Base-by-base conservation (phyloP, 2,797 vertebrate species). In the Ispidina lecontei region DNA sequence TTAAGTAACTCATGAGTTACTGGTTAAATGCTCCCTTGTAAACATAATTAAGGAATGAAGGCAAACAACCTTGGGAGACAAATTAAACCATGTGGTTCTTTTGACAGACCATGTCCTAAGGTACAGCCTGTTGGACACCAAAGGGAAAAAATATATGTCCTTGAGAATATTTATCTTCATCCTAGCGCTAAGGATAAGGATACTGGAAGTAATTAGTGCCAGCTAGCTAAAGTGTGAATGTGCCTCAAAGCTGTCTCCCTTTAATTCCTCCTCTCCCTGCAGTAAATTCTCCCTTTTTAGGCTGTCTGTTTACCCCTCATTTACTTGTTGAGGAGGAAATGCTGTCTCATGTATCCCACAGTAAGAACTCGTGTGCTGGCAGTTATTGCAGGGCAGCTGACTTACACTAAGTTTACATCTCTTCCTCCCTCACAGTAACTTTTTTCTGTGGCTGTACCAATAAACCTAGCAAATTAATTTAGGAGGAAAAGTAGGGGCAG, bases 121-220 rank as follows among this genome's bases (percentile, higher is more conserved):
- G 70, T 62, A 52, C 46, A 69, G 31, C 25, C 41, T 71, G 56
- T 82, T 64, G 44, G 81, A 76, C 37, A 62, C 43, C 71, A 86
- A 82, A 79, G 49, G 21, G 29, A 75, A n/a, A 84, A 87, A 58
- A 87, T 76, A 56, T 15, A 59, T 11, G 21, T 73, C 64, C 87
- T 84, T 95, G 64, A 70, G 83, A 93, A 64, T 68, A 75, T 59
- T 87, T 44, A 37, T 69, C 15, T 67, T 31, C 6, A 12, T 68
- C 46, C 46, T 60, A 8, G 0, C 0, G 0, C 78, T 87, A 55
- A 79, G 52, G n/a, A 28, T 89, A 54, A 43, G 44, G 47, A 25
- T 82, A 54, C 2, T 6, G 69, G 56, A 92, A 79, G 44, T 71
- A 67, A 87, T 60, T 90, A 73, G 60, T 60, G 41, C 10, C 0